These are phyloP conservation scores for Entomobrya multifasciata DNA, from an alignment of 2,888 invertebrate genomes.

Conservation along the genomic window DNA sequence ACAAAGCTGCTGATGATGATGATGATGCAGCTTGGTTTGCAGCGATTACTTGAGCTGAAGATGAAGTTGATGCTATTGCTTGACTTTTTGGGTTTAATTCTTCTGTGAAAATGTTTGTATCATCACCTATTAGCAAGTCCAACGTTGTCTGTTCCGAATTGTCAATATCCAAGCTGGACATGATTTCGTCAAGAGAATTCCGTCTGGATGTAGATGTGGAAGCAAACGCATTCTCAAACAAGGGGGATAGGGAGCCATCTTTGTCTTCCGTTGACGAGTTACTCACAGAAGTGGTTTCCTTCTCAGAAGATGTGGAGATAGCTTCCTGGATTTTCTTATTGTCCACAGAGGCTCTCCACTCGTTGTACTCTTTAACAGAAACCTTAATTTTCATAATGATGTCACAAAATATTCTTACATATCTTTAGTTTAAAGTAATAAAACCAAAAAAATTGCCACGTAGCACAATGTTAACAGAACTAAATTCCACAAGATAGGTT, in stretches of 20 bases:
- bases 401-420: no score
- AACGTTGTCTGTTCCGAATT: background rate
- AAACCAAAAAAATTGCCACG: no score
- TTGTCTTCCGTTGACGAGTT: background rate
- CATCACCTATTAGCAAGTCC: background rate
- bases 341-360: constrained; percentile 18
- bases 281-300: background rate
- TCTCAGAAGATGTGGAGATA: background rate
- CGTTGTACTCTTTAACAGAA: constrained; percentile 52
- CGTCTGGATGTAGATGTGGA: background rate
- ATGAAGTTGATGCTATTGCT: no score
- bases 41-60: no score
- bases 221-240: background rate
- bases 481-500: no score
- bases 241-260: background rate
- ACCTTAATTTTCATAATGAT: constrained; percentile 44
- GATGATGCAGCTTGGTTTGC: no score
- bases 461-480: no score
- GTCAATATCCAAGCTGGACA: background rate
- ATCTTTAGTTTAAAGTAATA: no score
- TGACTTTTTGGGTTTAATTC: no score
- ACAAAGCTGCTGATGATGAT: no score
- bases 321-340: background rate
- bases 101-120: no score
- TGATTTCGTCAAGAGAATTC: background rate